Conservation (phyloP, 2,888 invertebrate species). For the Mylabris sibirica region DNA sequence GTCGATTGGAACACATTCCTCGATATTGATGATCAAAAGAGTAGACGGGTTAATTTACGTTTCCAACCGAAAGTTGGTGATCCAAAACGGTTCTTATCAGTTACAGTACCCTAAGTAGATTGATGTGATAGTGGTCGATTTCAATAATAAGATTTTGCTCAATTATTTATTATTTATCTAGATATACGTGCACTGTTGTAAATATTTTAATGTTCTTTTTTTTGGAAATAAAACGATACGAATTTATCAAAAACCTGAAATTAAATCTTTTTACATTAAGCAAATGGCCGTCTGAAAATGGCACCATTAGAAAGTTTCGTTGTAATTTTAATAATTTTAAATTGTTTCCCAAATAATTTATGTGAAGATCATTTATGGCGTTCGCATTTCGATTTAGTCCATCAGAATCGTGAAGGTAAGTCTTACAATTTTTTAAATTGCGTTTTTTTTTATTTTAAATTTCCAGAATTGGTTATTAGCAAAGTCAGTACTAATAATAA, state of each 20-base stretch:
- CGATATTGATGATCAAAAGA: conserved; percentile 79
- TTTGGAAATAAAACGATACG: neutral
- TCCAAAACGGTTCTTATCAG: conserved; percentile 77
- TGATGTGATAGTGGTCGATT: conserved; percentile 18
- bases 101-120: conserved; percentile 71
- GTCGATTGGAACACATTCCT: conserved; percentile 87
- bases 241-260: conserved; percentile 12
- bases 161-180: conserved; percentile 25
- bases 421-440: neutral
- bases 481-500: conserved; percentile 40
- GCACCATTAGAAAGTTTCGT: conserved; percentile 23
- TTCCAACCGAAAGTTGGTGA: conserved; percentile 84
- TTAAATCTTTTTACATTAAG: conserved; percentile 9
- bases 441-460: neutral
- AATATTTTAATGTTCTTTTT: neutral
- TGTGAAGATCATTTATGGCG: conserved; percentile 49
- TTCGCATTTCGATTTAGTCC: conserved; percentile 52
- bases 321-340: conserved; percentile 21
- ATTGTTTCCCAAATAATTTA: conserved; percentile 17
- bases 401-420: conserved; percentile 61
- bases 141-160: conserved; percentile 19
- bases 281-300: conserved; percentile 27
- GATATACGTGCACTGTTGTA: conserved; percentile 8
- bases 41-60: conserved; percentile 76
- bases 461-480: conserved; percentile 45